These are phyloP conservation scores for Vanessa cardui DNA, from an alignment of 2,888 invertebrate species.

Conservation along the genomic window DNA sequence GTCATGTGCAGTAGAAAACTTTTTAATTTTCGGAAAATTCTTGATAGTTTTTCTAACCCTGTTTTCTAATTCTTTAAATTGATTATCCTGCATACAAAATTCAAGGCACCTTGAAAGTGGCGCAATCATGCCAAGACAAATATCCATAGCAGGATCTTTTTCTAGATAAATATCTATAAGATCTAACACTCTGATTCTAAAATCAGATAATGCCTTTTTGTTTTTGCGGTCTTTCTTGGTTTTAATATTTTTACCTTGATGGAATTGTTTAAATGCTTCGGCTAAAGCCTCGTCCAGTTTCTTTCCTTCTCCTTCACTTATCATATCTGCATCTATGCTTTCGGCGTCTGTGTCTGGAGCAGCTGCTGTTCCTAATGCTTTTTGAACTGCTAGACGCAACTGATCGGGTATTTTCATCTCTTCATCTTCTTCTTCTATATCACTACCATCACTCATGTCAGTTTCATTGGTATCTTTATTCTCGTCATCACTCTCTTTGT, in stretches of 20 bases:
- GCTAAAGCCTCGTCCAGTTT: slow-evolving; percentile 88
- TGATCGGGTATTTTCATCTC: slow-evolving; percentile 87
- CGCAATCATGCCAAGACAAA: slow-evolving; percentile 86
- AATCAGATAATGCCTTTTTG: slow-evolving; percentile 87
- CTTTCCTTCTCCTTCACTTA: slow-evolving; percentile 89
- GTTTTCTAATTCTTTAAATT: slow-evolving; percentile 85
- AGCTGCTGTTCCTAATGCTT: slow-evolving; percentile 85
- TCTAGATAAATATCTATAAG: slow-evolving; percentile 88
- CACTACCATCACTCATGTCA: slow-evolving; percentile 46
- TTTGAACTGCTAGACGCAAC: slow-evolving; percentile 86
- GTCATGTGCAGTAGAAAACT: slow-evolving; percentile 82
- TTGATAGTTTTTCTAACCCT: slow-evolving; percentile 85
- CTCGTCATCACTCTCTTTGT: slow-evolving; percentile 57
- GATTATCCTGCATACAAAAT: slow-evolving; percentile 86
- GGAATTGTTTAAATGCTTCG: slow-evolving; percentile 87
- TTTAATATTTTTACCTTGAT: slow-evolving; percentile 78
- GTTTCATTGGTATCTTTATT: slow-evolving; percentile 50
- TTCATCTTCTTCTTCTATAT: slow-evolving; percentile 63
- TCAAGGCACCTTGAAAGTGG: slow-evolving; percentile 87
- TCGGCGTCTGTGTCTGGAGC: slow-evolving; percentile 84
- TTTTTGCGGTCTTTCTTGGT: slow-evolving; percentile 83
- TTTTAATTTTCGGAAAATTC: slow-evolving; percentile 82
- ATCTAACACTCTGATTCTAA: slow-evolving; percentile 88
- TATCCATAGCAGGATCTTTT: slow-evolving; percentile 86
- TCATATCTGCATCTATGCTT: slow-evolving; percentile 88